A percentile compares a stretch with the other conserved stretches of the same genome.
phyloP scores from a whole-genome alignment of 2,113 vertebrate species.

The Rhombomys opimus region DNA sequence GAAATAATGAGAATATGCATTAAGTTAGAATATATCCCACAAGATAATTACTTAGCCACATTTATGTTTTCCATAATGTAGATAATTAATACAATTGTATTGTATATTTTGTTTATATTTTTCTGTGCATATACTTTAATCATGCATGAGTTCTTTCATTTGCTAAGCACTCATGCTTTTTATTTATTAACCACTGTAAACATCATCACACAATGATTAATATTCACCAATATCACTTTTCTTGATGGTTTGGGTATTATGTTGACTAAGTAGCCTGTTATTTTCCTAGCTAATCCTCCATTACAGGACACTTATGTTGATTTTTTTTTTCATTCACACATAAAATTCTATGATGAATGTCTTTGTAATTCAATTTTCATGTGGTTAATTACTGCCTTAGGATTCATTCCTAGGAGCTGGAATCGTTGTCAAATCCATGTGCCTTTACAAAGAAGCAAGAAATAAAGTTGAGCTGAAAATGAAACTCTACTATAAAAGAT shows the following conservation, averaged over 20 bases:
- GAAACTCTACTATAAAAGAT: neutral
- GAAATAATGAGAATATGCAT: constrained; percentile 1
- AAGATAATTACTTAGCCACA: constrained; percentile 2
- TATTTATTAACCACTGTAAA: neutral
- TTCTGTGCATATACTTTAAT: neutral
- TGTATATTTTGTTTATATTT: neutral
- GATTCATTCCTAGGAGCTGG: neutral
- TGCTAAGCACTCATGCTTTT: neutral
- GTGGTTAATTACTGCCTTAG: neutral
- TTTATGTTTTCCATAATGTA: neutral
- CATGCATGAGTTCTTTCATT: neutral
- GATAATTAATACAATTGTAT: neutral
- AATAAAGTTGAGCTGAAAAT: constrained; percentile 14
- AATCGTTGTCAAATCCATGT: neutral
- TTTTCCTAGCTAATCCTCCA: neutral
- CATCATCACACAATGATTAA: constrained; percentile 14
- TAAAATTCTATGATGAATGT: constrained; percentile 13
- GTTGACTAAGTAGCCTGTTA: neutral
- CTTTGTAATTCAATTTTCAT: constrained; percentile 22
- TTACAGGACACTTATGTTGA: neutral
- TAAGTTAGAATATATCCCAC: neutral
- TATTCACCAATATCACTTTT: neutral
- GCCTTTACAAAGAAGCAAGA: constrained; percentile 1
- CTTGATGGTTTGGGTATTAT: neutral
- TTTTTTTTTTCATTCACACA: constrained; percentile 15